Evolutionary conservation across 2,113 vertebrate genomes (phyloP), one percentile per base, ranked within the genome.

Genomic region (Pachycephala philippinensis): DNA sequence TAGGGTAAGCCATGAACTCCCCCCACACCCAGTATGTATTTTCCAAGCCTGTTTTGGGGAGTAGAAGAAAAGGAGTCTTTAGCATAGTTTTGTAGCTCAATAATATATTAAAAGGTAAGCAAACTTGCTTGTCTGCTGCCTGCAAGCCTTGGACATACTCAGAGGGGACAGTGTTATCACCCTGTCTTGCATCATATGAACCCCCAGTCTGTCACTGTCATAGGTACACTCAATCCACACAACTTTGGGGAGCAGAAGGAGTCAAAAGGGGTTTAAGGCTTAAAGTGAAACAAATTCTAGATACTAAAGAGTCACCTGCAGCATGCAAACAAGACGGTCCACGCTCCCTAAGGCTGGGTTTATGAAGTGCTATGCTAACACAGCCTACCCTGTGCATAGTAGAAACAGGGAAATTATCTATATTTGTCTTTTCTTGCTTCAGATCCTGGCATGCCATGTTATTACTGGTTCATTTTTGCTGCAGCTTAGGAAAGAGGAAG

Each of bases 11-110:
- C 30, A 49, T 35, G 49, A 40, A 30, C 3, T n/a, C 10, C 6
- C 3, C 2, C n/a, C 12, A 7, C 19, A 56, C 1, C 2, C 0
- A 2, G 10, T 35, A 33, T 7, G 11, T 53, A 33, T 65, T 84
- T 91, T 72, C 31, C 50, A 87, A 12, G 44, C 22, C 23, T 57
- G 4, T 53, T 76, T 88, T 52, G n/a, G 30, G 8, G 8, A 31
- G 3, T 50, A 20, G 20, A 77, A 66, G 26, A 72, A 88, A 79
- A 90, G 1, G 6, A 77, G 4, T 50, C 28, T 86, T 88, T 28
- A 56, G 27, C 22, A 64, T 4, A 33, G 27, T 17, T 91, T 84
- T 78, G 22, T 49, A 39, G 15, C 6, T 84, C 56, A 54, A 11
- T 7, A 70, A n/a, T 39, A 20, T 19, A 44, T 19, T 66, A 37